Base-by-base conservation (phyloP, 2,113 vertebrate genomes). In the Ardeotis arabs region DNA sequence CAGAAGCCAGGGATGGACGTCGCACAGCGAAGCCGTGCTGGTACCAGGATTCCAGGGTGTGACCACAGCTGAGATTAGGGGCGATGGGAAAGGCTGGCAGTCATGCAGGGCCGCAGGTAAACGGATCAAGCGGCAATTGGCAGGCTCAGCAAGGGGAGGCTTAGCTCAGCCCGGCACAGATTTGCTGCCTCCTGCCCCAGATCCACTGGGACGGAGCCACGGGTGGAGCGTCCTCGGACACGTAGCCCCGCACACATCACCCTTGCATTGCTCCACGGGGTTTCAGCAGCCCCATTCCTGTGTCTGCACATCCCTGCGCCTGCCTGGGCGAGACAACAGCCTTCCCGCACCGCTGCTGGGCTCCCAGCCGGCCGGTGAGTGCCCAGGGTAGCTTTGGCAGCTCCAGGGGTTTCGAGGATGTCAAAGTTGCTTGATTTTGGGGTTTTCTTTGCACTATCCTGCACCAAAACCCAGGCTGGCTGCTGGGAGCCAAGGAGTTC, bases 141-240 rank as follows among this genome's bases (percentile, higher is more conserved):
- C 97, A 87, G 94, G 86, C 92, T 98, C 98, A 98, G 98, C 98
- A 98, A 67, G 59, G n/a, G 44, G 41, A 77, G 89, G 96, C 97
- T 98, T 97, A 98, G 87, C 93, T 89, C 96, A 93, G 25, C 96
- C 16, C 7, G 0, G 35, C 39, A 1, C 37, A 41, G 93, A 75
- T 66, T 78, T 64, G 27, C 79, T 80, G 24, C 72, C 70, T 62
- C 16, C 72, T 66, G 79, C 67, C 28, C 37, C 77, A 77, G 9
- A 70, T 59, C 69, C 45, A 55, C 21, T 2, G 21, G 41, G 67
- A n/a, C 35, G 52, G 92, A 56, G 72, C 70, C 2, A 19, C 15
- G 1, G 67, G 63, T 49, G 47, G 70, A 81, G 77, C 50, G 45
- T 15, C 64, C 50, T 31, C 7, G 3, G 33, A 41, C 60, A 19